Evolutionary conservation across 1,140 invertebrate species (phyloP), one percentile per base, ranked within the genome.

Genomic region (Helicoverpa armigera): DNA sequence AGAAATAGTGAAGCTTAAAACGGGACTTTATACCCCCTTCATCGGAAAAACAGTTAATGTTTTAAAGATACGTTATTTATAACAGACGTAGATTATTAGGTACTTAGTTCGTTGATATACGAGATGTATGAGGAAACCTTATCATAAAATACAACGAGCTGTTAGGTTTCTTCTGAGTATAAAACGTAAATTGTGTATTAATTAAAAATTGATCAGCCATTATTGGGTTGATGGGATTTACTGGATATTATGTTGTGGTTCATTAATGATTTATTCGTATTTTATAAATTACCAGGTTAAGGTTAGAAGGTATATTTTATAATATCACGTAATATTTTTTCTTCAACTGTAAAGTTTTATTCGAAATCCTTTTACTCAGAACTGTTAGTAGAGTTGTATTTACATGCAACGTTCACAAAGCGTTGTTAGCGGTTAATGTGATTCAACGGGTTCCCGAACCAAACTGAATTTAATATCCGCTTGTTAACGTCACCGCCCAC

Each of bases 381-480:
- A 35, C 3, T 3, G 35, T 35, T 3, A 43, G 31, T 48, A 67
- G 16, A 16, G 10, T 23, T 43, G 14, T 67, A 67, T 67, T 48
- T 13, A 74, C 72, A 74, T 74, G 18, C 23, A 29, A 51, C 48
- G 53, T 75, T 18, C 60, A 53, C 61, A 63, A 53, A 67, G 60
- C 75, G 75, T 67, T 69, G 67, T 78, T 73, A 82, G 74, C 65
- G 51, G 63, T 70, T 31, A 82, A 73, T 78, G 51, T 70, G 63
- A 82, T 78, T 82, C 73, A 82, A 82, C 75, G 50, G 54, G 53
- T 63, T 58, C 51, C 51, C 56, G 58, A 63, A 78, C 53, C 56
- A 74, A 69, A 67, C 31, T 75, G 60, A 73, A 74, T 79, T 77
- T 81, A 74, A 82, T 79, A 79, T 74, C 60, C 60, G 60, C 60